Base-by-base conservation (phyloP, 2,888 invertebrate species). In the Caenorhabditis angaria region DNA sequence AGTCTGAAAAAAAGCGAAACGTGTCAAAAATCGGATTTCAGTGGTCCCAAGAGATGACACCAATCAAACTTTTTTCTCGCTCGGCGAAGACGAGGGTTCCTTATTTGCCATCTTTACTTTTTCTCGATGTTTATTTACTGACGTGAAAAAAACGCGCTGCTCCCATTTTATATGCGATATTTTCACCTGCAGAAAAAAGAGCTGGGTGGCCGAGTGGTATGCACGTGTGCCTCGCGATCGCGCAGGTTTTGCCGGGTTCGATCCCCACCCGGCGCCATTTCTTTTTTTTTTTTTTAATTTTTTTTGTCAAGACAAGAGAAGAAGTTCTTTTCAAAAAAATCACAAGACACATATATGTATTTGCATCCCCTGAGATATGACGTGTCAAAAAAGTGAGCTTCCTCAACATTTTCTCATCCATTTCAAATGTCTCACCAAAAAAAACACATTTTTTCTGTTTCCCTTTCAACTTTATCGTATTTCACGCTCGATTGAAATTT, bases 31-130 rank as follows among this genome's bases (percentile, higher is more conserved):
- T 63, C 64, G 63, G 63, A 63, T 64, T 63, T 64, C 64, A 69
- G 63, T 60, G 64, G 48, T 61, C 29, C 32, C 61, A 22, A 48
- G 57, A 22, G 41, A 51, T 50, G 48, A 32, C 35, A 69, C 69
- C 69, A 69, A 69, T 69, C 69, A 69, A 69, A 69, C 69, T 69
- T 69, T 55, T 69, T 69, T 64, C 18, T 25, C 47, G 54, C 54
- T 41, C 22, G 47, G 14, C 14, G 6, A 24, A 61, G 32, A 29
- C 27, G 27, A 3, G 22, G 28, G 55, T 47, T 63, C 48, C 47
- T 28, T 55, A 29, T 55, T 63, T 63, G 20, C 22, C 41, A 28
- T 55, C 28, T 35, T 25, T 54, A 56, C 56, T 41, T 57, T 57
- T 41, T 12, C 12, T 29, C 24, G 10, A 1, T 57, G 57, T 57